A percentile compares a stretch with the other conserved stretches of the same genome.
phyloP scores from a whole-genome alignment of 2,113 vertebrate genomes.

The Proteles cristata region DNA sequence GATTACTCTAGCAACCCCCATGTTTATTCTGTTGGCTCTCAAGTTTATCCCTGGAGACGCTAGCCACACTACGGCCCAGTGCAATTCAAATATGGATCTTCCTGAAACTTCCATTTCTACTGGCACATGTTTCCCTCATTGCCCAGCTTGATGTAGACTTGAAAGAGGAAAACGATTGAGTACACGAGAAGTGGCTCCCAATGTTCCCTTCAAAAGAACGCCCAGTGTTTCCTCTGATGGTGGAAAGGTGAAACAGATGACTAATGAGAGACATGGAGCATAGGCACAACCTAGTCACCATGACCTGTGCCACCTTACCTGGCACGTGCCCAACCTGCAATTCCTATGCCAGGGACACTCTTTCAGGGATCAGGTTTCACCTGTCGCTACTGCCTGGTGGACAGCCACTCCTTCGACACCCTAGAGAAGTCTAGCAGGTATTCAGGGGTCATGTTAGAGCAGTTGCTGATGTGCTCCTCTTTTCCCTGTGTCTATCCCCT shows the following conservation, averaged over 20 bases:
- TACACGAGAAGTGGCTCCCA: constrained; percentile 73
- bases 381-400: not conserved
- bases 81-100: constrained; percentile 68
- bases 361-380: not conserved
- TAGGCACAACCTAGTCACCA: not conserved
- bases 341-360: fast-evolving
- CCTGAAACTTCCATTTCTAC: not conserved
- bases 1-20: constrained; percentile 43
- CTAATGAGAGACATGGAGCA: not conserved
- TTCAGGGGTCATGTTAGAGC: not conserved
- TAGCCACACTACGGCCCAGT: constrained; percentile 66
- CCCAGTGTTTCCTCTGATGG: constrained; percentile 21
- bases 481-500: not conserved
- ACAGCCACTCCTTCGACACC: not conserved
- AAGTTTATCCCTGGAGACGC: constrained; percentile 60
- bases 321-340: no score
- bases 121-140: not conserved
- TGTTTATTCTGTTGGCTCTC: constrained; percentile 71
- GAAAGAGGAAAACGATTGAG: constrained; percentile 79
- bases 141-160: constrained; percentile 71
- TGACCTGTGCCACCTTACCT: not conserved
- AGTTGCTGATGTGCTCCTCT: no score
- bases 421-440: not conserved
- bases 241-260: not conserved
- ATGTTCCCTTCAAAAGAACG: not conserved